Evolutionary conservation across 2,888 invertebrate genomes (phyloP).

Genomic region (Dynastes maya): DNA sequence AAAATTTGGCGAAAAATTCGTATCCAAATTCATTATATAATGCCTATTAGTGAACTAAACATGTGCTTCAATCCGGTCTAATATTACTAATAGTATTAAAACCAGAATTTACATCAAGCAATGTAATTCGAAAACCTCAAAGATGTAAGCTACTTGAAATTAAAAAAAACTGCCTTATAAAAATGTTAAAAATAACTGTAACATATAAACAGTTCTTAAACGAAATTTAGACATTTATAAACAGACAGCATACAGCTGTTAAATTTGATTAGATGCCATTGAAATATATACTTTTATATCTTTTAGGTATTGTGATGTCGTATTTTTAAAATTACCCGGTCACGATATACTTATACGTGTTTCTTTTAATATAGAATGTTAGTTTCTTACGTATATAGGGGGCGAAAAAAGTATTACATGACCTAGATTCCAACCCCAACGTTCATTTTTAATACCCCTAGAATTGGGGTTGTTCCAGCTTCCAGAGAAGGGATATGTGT

Average conservation of each 20-base stretch:
- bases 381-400: constrained; percentile 9
- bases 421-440: constrained; percentile 41
- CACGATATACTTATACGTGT: neutral
- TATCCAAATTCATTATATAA: neutral
- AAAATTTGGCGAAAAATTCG: neutral
- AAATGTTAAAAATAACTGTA: constrained; percentile 45
- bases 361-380: neutral
- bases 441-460: constrained; percentile 40
- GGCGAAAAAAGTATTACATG: constrained; percentile 37
- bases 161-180: constrained; percentile 44
- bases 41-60: neutral
- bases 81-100: constrained; percentile 22
- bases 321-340: constrained; percentile 29
- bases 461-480: constrained; percentile 28
- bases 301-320: constrained; percentile 20
- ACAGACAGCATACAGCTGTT: constrained; percentile 43
- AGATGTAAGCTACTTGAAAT: constrained; percentile 33
- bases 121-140: constrained; percentile 27
- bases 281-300: constrained; percentile 41
- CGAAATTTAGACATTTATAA: constrained; percentile 43
- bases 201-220: constrained; percentile 45
- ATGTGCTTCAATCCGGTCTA: neutral
- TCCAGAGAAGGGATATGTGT: neutral
- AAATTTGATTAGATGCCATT: constrained; percentile 46
- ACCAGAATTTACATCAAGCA: constrained; percentile 8